Evolutionary conservation across 2,888 invertebrate genomes (phyloP), one percentile per base, ranked within the genome.

Genomic region (Leptura quadrifasciata): DNA sequence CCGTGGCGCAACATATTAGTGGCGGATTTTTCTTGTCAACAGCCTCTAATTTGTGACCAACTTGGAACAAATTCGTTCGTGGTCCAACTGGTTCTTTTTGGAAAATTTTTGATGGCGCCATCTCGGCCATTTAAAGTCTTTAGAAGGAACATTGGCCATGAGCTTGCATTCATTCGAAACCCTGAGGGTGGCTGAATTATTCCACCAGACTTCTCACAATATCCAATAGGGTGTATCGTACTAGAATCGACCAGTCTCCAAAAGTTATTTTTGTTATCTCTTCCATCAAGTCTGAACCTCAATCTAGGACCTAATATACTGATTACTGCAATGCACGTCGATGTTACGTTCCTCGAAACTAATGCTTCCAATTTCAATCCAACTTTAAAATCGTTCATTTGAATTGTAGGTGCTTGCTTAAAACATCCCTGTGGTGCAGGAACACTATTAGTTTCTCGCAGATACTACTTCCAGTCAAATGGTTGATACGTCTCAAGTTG

Each of bases 1-100:
- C 95, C 70, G 98, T 98, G 58, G 98, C 98, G 85, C 97, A 97
- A 89, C 98, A 98, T 84, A 98, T 98, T 78, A 98, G 90, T 87
- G 98, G 97, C 0, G 98, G 98, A 91, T 98, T 98, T 88, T 98
- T 98, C 85, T 97, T 96, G 89, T 99, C 98, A 15, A 98, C 97
- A 27, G 98, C 98, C 89, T 99, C 98, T 80, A 99, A 90, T 89
- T 98, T 98, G 90, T 96, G 96, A 15, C 98, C 98, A 15, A 86
- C 78, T 83, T 90, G 87, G 90, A 98, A 99, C 78, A 94, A 89
- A 90, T 98, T 98, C 39, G 91, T 90, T 79, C 93, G 91, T 0
- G 98, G 98, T n/a, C 95, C 94, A 18, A 92, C 91, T 2, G 98
- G 98, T 88, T 97, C 96, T 73, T 94, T 93, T 89, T 96, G 96